Base-by-base conservation (phyloP, 1,140 invertebrate genomes). In the Drosophila lini region DNA sequence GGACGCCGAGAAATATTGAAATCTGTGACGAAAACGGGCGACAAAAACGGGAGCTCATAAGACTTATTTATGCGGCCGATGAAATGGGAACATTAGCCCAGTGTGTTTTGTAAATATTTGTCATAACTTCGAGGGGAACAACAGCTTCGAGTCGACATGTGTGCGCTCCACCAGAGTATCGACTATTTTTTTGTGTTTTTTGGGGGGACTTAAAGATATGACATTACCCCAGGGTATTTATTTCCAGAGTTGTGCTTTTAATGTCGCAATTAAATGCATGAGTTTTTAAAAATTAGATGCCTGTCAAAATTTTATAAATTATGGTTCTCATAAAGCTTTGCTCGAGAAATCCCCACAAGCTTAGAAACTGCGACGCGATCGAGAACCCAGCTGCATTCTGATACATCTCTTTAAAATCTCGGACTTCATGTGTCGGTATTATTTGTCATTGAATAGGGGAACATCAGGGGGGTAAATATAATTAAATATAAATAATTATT, bases 241-340 rank as follows among this genome's bases (percentile, higher is more conserved):
- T 78, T 67, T 53, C 68, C 61, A 8, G 44, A 75, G 64, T 79
- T 45, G 80, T 67, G 84, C 80, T 83, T 89, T 88, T 83, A 83
- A 88, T 88, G 84, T 89, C 83, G 83, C 83, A 89, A 88, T 88
- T 88, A 88, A 88, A 89, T 78, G 83, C 80, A 89, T 88, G 84
- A 88, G 68, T 89, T 88, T 82, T 83, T 59, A 76, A 88, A 86
- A 88, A 88, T 89, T 88, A 88, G 83, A 88, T 77, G 80, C 60
- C 78, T 83, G 83, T 88, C 83, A 89, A 70, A 88, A 83, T 74
- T 74, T 32, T 60, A 55, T 83, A 67, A 88, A 83, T 89, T 83
- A 88, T 88, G 77, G 70, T 31, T 56, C 40, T 52, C 60, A 50
- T 74, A 80, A 74, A 88, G 84, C 83, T 86, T 70, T 41, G 64